Evolutionary conservation across 2,888 invertebrate genomes (phyloP).

Genomic region (Nomada fabriciana): DNA sequence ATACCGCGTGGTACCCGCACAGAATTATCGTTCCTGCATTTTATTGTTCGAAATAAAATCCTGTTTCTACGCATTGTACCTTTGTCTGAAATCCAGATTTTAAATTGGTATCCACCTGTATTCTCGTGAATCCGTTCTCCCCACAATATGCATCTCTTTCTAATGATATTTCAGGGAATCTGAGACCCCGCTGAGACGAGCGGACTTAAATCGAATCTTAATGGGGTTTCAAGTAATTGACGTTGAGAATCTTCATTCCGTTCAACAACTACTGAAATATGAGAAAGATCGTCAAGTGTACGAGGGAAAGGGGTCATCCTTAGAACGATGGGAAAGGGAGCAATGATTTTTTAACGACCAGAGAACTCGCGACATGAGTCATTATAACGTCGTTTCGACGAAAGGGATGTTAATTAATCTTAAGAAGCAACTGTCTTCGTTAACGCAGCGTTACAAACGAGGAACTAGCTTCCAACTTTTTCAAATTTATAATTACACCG

Average conservation of each 20-base stretch:
- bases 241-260: not conserved
- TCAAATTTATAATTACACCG: conserved; percentile 49
- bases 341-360: conserved; percentile 49
- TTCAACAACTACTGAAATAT: conserved; percentile 37
- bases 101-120: not conserved
- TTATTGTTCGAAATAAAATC: not conserved
- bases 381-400: conserved; percentile 58
- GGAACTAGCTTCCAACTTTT: conserved; percentile 37
- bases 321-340: conserved; percentile 4
- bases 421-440: conserved; percentile 55
- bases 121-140: not conserved
- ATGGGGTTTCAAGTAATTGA: too few species aligned
- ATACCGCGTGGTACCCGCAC: conserved; percentile 16
- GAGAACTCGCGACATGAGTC: conserved; percentile 21
- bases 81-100: not conserved
- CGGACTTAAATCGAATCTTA: too few species aligned
- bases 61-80: not conserved
- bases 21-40: not conserved
- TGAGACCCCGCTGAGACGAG: too few species aligned
- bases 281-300: conserved; percentile 26
- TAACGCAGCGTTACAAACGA: conserved; percentile 49
- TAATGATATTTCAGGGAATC: not conserved
- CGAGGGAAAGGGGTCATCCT: conserved; percentile 20
- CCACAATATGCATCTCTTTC: not conserved
- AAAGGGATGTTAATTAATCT: conserved; percentile 65